phyloP scores from a whole-genome alignment of 2,797 vertebrate species.

The Tragelaphus eurycerus region DNA sequence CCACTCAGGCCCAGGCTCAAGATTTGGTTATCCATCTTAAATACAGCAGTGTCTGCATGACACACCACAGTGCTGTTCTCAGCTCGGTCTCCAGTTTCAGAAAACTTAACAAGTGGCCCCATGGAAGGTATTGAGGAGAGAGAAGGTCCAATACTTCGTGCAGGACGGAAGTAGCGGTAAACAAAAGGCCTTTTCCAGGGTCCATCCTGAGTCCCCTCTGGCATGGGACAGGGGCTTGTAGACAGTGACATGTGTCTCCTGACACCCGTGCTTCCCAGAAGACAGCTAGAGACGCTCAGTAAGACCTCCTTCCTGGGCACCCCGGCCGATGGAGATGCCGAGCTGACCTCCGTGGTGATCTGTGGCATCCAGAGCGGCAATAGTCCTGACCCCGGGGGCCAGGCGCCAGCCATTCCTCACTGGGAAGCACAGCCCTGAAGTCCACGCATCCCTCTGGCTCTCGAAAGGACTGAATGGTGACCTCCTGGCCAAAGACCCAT shows the following conservation, averaged over 20 bases:
- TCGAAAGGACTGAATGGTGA: background rate
- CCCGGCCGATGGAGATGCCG: background rate
- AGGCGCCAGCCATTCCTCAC: no score
- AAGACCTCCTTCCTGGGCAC: background rate
- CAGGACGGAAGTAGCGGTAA: background rate
- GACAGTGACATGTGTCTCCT: no score
- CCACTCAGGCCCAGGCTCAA: background rate
- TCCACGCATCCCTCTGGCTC: background rate
- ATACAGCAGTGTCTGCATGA: background rate
- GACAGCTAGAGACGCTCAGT: background rate
- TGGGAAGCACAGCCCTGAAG: background rate
- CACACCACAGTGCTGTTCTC: background rate
- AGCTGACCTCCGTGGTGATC: background rate
- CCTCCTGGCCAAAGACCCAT: background rate
- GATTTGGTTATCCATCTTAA: background rate
- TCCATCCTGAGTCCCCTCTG: background rate
- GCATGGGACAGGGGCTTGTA: background rate
- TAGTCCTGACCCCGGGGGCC: background rate
- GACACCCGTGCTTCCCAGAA: background rate
- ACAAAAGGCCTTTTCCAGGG: background rate
- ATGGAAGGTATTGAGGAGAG: background rate
- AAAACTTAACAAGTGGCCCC: background rate
- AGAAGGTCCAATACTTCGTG: background rate
- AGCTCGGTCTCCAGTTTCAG: background rate
- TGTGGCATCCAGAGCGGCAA: background rate